phyloP scores from a whole-genome alignment of 2,797 vertebrate species.

The Amblyopsis hoosieri region DNA sequence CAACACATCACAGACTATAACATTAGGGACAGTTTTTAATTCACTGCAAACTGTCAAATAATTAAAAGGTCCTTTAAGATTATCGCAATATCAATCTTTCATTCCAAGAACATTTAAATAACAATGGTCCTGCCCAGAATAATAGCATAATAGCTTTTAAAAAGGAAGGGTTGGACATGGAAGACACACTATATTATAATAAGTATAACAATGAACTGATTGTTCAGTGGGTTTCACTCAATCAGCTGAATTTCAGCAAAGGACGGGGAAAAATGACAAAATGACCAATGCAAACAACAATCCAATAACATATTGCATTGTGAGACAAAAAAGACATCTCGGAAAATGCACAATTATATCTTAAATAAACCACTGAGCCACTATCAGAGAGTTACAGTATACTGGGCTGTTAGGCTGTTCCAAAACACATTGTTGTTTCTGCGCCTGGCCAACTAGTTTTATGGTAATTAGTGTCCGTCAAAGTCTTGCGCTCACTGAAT shows the following conservation, averaged over 20 bases:
- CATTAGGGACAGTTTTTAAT: conserved; percentile 40
- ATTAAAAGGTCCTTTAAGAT: conserved; percentile 26
- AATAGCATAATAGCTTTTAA: conserved; percentile 20
- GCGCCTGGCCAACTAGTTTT: conserved; percentile 64
- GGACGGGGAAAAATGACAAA: conserved; percentile 17
- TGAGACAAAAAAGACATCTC: conserved; percentile 19
- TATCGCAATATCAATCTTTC: conserved; percentile 11
- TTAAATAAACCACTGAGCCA: conserved; percentile 14
- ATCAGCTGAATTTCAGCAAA: conserved; percentile 19
- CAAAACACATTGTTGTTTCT: conserved; percentile 38
- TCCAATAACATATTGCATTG: conserved; percentile 35
- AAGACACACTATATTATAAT: conserved; percentile 25
- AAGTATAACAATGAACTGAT: conserved; percentile 46
- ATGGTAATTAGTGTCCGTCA: conserved; percentile 77
- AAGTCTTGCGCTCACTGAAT: conserved; percentile 68
- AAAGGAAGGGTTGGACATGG: conserved; percentile 13
- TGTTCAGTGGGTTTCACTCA: conserved; percentile 35
- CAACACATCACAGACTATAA: conserved; percentile 54
- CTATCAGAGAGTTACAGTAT: conserved; percentile 32
- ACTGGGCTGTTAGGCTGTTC: conserved; percentile 45
- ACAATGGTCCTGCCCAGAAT: conserved; percentile 13
- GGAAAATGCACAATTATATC: conserved; percentile 36
- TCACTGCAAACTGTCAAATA: conserved; percentile 45
- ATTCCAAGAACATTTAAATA: conserved; percentile 16
- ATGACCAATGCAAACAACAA: conserved; percentile 40